Evolutionary conservation across 2,113 vertebrate genomes (phyloP).

Genomic region (Zapus hudsonius): DNA sequence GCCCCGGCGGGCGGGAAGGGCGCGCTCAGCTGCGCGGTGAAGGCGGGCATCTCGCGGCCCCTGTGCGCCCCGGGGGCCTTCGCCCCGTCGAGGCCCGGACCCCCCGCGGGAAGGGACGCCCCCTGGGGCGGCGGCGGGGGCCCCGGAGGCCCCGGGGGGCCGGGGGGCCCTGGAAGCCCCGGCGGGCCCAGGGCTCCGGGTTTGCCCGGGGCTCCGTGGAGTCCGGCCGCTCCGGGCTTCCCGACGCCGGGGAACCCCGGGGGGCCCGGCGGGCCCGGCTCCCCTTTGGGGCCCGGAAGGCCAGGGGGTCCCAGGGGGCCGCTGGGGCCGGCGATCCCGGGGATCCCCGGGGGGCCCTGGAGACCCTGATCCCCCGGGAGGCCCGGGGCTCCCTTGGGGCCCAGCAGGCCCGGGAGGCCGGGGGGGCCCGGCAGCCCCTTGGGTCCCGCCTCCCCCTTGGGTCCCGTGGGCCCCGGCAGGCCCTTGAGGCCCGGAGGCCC

Average conservation of each 20-base stretch:
- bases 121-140: slow-evolving; percentile 88
- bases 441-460: slow-evolving; percentile 92
- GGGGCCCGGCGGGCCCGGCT: slow-evolving; percentile 89
- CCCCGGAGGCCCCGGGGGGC: slow-evolving; percentile 90
- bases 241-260: slow-evolving; percentile 90
- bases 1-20: slow-evolving; percentile 95
- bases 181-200: slow-evolving; percentile 90
- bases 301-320: slow-evolving; percentile 93
- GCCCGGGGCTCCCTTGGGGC: slow-evolving; percentile 90
- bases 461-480: slow-evolving; percentile 91
- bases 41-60: slow-evolving; percentile 94
- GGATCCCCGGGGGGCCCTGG: slow-evolving; percentile 95
- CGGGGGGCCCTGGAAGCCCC: slow-evolving; percentile 92
- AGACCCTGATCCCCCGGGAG: slow-evolving; percentile 90
- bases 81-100: slow-evolving; percentile 87
- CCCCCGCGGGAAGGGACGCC: slow-evolving; percentile 90
- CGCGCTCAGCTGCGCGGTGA: slow-evolving; percentile 94
- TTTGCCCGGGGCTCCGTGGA: slow-evolving; percentile 91
- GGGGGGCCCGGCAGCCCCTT: slow-evolving; percentile 91
- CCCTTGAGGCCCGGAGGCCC: slow-evolving; percentile 92
- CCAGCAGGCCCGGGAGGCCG: slow-evolving; percentile 88
- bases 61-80: slow-evolving; percentile 88
- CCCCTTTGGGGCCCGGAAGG: slow-evolving; percentile 91
- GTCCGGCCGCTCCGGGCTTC: slow-evolving; percentile 88
- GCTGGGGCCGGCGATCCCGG: slow-evolving; percentile 91